Percentiles rank a stretch among this genome's conserved stretches.
These are phyloP conservation scores for Enteromius thamalakanensis DNA, from an alignment of 2,797 vertebrate genomes.

Conservation along the genomic window DNA sequence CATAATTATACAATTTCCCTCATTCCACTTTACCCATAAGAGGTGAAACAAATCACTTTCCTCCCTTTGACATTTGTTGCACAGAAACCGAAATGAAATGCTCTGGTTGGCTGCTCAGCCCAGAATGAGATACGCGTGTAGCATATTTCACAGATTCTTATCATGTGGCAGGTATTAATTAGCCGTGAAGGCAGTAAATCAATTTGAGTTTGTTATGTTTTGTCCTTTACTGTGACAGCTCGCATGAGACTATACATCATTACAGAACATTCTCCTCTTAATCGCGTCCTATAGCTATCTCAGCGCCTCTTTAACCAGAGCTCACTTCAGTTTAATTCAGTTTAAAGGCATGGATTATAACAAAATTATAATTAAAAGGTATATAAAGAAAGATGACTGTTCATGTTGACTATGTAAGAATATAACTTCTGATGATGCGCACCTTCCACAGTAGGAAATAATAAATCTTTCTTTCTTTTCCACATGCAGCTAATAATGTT, in stretches of 20 bases:
- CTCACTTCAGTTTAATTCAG: background rate
- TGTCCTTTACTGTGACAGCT: slow-evolving; percentile 48
- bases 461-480: background rate
- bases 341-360: background rate
- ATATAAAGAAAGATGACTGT: background rate
- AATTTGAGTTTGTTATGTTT: slow-evolving; percentile 50
- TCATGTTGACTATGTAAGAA: background rate
- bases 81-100: slow-evolving; percentile 65
- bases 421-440: background rate
- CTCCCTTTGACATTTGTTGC: slow-evolving; percentile 62
- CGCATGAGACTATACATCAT: slow-evolving; percentile 4
- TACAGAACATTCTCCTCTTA: slow-evolving; percentile 47
- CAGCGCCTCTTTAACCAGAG: background rate
- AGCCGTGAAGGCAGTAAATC: slow-evolving; percentile 72
- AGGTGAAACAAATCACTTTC: slow-evolving; percentile 63
- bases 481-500: background rate
- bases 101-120: slow-evolving; percentile 64
- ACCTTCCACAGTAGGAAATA: background rate
- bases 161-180: slow-evolving; percentile 76
- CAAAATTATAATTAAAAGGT: background rate
- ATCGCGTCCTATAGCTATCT: background rate
- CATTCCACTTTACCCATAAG: slow-evolving; percentile 61
- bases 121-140: slow-evolving; percentile 59
- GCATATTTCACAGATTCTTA: slow-evolving; percentile 68
- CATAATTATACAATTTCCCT: slow-evolving; percentile 61